Evolutionary conservation across 2,797 vertebrate genomes (phyloP).

Genomic region (Acanthiza pusilla): DNA sequence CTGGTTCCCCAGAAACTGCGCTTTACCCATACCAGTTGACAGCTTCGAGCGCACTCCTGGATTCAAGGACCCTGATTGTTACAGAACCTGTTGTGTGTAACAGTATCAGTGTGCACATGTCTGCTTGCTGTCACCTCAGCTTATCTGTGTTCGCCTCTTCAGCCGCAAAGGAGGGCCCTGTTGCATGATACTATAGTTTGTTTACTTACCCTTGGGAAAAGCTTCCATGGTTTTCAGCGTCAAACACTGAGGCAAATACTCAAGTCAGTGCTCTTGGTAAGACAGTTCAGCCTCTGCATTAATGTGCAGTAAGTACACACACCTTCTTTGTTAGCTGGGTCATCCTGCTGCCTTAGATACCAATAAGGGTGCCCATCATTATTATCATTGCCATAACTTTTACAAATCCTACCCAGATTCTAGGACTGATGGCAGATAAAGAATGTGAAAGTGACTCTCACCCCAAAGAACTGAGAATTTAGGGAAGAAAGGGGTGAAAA

Average conservation of each 20-base stretch:
- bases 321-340: background rate
- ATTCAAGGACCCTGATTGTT: background rate
- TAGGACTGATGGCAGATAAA: background rate
- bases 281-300: background rate
- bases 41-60: background rate
- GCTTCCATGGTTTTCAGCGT: background rate
- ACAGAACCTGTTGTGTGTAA: background rate
- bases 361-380: background rate
- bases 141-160: background rate
- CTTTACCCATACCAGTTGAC: background rate
- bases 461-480: background rate
- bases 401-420: background rate
- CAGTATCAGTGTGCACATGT: too few species aligned
- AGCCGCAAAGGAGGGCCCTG: background rate
- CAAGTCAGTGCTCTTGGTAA: accelerated
- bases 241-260: background rate
- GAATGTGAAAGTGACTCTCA: background rate
- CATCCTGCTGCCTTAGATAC: background rate
- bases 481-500: background rate
- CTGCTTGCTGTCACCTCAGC: background rate
- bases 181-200: background rate
- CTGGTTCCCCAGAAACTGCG: background rate
- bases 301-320: background rate
- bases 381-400: background rate
- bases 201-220: background rate